Conservation (phyloP, 2,888 invertebrate genomes). For the Taphrorychus bicolor region DNA sequence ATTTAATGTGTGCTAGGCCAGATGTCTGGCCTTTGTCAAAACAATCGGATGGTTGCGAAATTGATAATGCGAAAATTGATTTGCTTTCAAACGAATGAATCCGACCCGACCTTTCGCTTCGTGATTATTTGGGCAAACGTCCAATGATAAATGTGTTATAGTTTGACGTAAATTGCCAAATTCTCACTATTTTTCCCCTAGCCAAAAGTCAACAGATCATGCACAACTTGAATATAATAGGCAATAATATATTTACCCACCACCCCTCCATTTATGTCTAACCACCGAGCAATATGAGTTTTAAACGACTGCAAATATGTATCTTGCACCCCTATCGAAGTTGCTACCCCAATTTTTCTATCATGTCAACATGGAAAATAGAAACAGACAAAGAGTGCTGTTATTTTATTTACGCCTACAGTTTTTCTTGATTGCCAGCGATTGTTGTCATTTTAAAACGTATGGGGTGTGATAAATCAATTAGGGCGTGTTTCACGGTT, state of each 20-base stretch:
- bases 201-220: not conserved
- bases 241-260: not conserved
- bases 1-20: not conserved
- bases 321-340: no score
- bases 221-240: not conserved
- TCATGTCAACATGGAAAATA: no score
- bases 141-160: not conserved
- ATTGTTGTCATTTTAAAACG: no score
- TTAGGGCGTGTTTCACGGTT: not conserved
- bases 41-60: not conserved
- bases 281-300: no score
- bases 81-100: not conserved
- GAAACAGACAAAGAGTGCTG: no score
- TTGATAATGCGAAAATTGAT: not conserved
- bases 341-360: no score
- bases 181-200: not conserved
- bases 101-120: not conserved
- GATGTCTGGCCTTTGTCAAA: not conserved
- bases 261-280: no score
- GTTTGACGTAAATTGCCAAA: not conserved
- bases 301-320: no score
- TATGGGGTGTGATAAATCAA: no score
- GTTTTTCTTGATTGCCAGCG: no score
- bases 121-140: not conserved
- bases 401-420: no score